These are phyloP conservation scores for Drosophila pruinosa DNA, from an alignment of 1,140 invertebrate genomes.

Conservation along the genomic window DNA sequence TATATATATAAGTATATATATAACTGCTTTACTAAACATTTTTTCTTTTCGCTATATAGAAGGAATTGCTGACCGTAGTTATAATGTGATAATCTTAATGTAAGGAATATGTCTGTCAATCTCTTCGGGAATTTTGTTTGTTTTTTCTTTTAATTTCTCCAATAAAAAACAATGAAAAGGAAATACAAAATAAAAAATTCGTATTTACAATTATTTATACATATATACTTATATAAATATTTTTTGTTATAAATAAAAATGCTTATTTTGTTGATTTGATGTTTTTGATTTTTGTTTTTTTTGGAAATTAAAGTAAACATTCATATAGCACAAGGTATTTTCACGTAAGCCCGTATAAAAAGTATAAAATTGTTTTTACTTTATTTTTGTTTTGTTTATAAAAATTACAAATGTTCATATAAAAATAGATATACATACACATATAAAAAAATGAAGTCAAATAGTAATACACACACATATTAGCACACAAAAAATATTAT, in stretches of 20 bases:
- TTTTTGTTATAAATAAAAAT: slow-evolving; percentile 54
- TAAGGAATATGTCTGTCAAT: slow-evolving; percentile 5
- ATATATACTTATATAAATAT: slow-evolving; percentile 13
- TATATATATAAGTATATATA: slow-evolving; percentile 18
- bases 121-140: background rate
- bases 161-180: background rate
- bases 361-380: slow-evolving; percentile 69
- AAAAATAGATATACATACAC: slow-evolving; percentile 75
- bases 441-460: slow-evolving; percentile 67
- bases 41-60: slow-evolving; percentile 28
- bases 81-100: slow-evolving; percentile 12
- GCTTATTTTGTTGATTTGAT: slow-evolving; percentile 35
- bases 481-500: slow-evolving; percentile 32
- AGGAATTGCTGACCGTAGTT: slow-evolving; percentile 39
- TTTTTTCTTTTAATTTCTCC: background rate
- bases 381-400: slow-evolving; percentile 46
- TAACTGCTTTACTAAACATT: slow-evolving; percentile 29
- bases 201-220: slow-evolving; percentile 21
- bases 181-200: background rate
- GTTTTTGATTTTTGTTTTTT: slow-evolving; percentile 12
- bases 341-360: slow-evolving; percentile 75
- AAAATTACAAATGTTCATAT: slow-evolving; percentile 78
- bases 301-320: slow-evolving; percentile 65
- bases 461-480: slow-evolving; percentile 60
- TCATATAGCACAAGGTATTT: slow-evolving; percentile 70